Evolutionary conservation across 2,888 invertebrate species (phyloP).

Genomic region (Oxyteleia sp.): DNA sequence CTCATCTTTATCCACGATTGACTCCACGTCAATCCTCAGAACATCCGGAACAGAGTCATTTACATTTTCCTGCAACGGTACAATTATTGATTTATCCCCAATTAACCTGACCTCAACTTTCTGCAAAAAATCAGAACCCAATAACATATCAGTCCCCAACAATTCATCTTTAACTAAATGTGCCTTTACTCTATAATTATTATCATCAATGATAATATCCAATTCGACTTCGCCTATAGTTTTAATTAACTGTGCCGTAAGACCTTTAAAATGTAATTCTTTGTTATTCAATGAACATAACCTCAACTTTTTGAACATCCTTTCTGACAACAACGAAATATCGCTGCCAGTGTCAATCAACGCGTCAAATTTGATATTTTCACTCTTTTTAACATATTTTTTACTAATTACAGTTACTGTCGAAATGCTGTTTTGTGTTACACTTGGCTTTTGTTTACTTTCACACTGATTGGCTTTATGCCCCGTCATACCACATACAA

Average conservation of each 20-base stretch:
- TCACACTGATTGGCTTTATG: constrained; percentile 2
- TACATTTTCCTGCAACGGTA: neutral
- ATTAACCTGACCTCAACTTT: neutral
- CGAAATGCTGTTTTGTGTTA: neutral
- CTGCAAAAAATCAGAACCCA: constrained; percentile 2
- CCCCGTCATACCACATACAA: neutral
- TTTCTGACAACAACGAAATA: neutral
- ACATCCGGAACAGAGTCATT: constrained; percentile 5
- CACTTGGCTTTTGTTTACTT: neutral
- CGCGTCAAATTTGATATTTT: neutral
- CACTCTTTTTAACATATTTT: constrained; percentile 3
- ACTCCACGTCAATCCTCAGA: constrained; percentile 4
- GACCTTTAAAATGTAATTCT: constrained; percentile 2
- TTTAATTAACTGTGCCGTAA: neutral
- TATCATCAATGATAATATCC: neutral
- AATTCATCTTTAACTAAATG: neutral
- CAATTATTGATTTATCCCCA: neutral
- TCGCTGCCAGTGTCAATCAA: neutral
- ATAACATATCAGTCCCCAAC: neutral
- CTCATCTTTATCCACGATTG: neutral
- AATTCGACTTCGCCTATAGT: constrained; percentile 3
- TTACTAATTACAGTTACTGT: neutral
- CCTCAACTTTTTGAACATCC: constrained; percentile 3
- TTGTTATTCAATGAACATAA: neutral
- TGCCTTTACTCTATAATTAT: constrained; percentile 2